phyloP scores from a whole-genome alignment of 2,888 invertebrate genomes.

The Melanotus villosus region DNA sequence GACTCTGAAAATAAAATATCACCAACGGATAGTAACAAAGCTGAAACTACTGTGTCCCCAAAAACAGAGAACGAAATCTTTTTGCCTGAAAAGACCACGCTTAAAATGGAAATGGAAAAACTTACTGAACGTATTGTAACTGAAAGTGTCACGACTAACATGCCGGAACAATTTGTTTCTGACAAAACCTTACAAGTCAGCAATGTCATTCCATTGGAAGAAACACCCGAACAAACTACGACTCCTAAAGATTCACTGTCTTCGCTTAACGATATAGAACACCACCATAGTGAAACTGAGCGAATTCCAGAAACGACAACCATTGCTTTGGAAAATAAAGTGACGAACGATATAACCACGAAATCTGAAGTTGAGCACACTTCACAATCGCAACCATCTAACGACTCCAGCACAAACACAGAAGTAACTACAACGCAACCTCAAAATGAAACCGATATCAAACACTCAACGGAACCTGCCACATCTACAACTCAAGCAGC shows the following conservation, averaged over 20 bases:
- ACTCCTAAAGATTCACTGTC: not conserved
- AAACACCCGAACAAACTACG: not conserved
- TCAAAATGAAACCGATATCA: not conserved
- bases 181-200: not conserved
- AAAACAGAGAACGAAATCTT: slow-evolving; percentile 2
- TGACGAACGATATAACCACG: too few species aligned
- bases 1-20: too few species aligned
- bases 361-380: too few species aligned
- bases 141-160: not conserved
- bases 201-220: not conserved
- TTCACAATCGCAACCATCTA: too few species aligned
- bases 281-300: not conserved
- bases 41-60: not conserved
- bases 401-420: too few species aligned
- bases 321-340: too few species aligned
- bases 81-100: slow-evolving; percentile 35
- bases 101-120: slow-evolving; percentile 9
- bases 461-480: not conserved
- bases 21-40: not conserved
- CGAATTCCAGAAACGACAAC: too few species aligned
- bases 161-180: not conserved
- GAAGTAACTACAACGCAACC: too few species aligned
- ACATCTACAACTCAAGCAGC: not conserved
- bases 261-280: not conserved
- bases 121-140: not conserved